Base-by-base conservation (phyloP, 2,797 vertebrate species). In the Esox lucius region DNA sequence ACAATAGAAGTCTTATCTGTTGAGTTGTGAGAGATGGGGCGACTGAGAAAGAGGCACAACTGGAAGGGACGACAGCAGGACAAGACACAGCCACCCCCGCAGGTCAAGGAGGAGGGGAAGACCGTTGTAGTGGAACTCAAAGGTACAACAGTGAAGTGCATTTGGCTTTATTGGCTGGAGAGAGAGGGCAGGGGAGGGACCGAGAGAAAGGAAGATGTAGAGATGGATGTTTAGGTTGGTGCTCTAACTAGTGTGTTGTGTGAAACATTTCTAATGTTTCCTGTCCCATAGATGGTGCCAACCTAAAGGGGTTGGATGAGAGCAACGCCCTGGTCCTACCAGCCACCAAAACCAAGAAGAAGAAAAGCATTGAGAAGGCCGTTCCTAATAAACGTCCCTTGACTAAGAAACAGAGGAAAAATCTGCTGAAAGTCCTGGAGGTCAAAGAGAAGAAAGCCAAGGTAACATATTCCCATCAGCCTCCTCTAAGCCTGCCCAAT, bases 391-490 rank as follows among this genome's bases (percentile, higher is more conserved):
- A 94, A 81, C 96, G 89, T 75, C 95, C 95, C 0, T 90, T 99
- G 46, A 97, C 94, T 70, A 97, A 94, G 88, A 99, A 95, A 68
- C 96, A 96, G 84, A 96, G 85, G 83, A 98, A 95, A 75, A 89
- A 89, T 67, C 86, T 99, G 76, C 92, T 98, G 91, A 99, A 95
- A 68, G 82, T 99, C 71, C 68, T 99, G 75, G 96, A 98, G 69
- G 94, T 94, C 69, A 99, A 99, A 76, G 93, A 96, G 11, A 99
- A 98, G 88, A 99, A 98, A 81, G 91, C 88, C 28, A 92, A 97
- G 91, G 97, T 99, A 75, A 0, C 2, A 16, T 42, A 22, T 15
- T 48, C 24, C 26, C 15, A 7, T 9, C 31, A 19, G 33, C 31
- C 65, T 9, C 22, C 65, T 67, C 15, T 17, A 19, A 19, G 35